Conservation (phyloP, 2,888 invertebrate species). For the Megastigmus dorsalis region DNA sequence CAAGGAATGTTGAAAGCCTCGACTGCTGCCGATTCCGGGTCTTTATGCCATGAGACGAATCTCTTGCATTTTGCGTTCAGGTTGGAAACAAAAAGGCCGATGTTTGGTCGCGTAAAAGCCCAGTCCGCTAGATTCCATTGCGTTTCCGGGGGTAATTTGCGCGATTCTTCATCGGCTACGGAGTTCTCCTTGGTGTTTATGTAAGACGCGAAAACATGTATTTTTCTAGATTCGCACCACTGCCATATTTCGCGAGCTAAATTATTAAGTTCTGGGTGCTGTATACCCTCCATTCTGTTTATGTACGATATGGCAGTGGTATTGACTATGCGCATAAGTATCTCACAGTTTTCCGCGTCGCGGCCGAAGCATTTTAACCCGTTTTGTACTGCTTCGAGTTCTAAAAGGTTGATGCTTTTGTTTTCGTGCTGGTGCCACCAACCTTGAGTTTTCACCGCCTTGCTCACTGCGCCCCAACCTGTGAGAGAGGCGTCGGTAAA, state of each 20-base stretch:
- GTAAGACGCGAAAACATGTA: conserved; percentile 53
- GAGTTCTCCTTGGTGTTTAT: not conserved
- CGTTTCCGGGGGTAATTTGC: no score
- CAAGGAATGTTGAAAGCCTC: no score
- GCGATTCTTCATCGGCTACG: no score
- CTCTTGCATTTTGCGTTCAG: no score
- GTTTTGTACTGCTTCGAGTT: not conserved
- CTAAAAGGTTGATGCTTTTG: not conserved
- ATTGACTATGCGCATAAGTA: not conserved
- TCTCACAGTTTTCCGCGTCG: no score
- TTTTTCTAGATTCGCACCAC: conserved; percentile 50
- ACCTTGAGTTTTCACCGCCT: not conserved
- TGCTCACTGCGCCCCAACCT: not conserved
- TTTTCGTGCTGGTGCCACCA: no score
- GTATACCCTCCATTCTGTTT: conserved; percentile 54
- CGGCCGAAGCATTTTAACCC: no score
- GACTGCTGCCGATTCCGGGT: no score
- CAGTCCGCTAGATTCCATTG: no score
- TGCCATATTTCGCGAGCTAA: conserved; percentile 52
- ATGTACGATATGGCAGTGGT: conserved; percentile 48
- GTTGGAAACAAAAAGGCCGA: no score
- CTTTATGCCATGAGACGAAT: no score
- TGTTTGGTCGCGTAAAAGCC: no score
- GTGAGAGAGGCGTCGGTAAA: not conserved
- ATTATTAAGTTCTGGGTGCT: conserved; percentile 33